These are phyloP conservation scores for Falco columbarius DNA, from an alignment of 2,797 vertebrate genomes.

Conservation along the genomic window DNA sequence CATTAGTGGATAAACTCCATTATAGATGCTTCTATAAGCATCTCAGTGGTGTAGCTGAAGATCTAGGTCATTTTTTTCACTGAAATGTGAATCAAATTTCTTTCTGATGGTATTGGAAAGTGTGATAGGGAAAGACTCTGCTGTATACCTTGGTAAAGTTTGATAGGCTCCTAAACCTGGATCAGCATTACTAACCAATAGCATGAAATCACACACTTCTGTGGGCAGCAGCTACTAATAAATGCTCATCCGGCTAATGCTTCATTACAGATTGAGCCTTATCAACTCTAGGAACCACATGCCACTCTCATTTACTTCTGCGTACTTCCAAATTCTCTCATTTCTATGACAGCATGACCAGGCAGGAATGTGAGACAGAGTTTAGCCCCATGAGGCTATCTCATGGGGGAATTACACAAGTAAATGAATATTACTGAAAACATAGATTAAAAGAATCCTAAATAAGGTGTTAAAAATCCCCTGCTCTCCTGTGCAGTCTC, in stretches of 20 bases:
- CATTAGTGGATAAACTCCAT: conserved; percentile 19
- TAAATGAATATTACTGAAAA: background rate
- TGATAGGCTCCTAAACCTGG: background rate
- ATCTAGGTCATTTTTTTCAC: conserved; percentile 60
- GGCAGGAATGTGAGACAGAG: background rate
- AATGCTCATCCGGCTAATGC: background rate
- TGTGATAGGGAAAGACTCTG: background rate
- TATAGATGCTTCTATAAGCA: conserved; percentile 3
- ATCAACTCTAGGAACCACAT: background rate
- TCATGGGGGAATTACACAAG: background rate
- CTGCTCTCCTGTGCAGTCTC: background rate
- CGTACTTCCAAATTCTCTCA: background rate
- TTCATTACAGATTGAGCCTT: background rate
- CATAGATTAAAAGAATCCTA: background rate
- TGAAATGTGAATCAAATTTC: conserved; percentile 39
- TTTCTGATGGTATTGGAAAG: conserved; percentile 31
- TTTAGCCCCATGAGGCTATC: background rate
- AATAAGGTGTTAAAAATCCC: background rate
- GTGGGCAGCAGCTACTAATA: background rate
- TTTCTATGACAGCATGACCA: background rate
- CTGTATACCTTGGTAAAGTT: background rate
- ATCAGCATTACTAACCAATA: background rate
- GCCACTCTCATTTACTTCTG: background rate
- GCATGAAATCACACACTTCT: conserved; percentile 5
- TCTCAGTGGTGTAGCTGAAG: background rate